Evolutionary conservation across 2,113 vertebrate species (phyloP).

Genomic region (Chinchilla lanigera): DNA sequence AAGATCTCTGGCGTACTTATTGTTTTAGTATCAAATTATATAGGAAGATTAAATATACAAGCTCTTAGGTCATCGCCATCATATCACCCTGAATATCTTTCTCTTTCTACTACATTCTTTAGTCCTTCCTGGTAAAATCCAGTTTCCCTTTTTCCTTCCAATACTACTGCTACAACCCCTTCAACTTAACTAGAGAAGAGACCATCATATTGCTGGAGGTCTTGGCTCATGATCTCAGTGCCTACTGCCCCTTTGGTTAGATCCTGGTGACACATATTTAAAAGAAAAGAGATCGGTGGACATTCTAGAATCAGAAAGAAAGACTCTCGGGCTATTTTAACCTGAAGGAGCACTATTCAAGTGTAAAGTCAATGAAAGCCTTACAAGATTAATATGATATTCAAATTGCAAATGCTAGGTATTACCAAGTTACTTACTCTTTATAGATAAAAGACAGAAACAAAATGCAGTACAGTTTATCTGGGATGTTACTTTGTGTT

Average conservation of each 20-base stretch:
- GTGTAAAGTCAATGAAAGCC: neutral
- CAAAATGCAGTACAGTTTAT: constrained; percentile 24
- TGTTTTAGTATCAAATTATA: neutral
- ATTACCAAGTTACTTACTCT: neutral
- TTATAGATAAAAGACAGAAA: constrained; percentile 33
- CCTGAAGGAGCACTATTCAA: neutral
- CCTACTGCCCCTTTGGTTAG: neutral
- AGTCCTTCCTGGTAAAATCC: neutral
- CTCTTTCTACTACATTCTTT: neutral
- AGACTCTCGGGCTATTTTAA: neutral
- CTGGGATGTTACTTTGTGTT: neutral
- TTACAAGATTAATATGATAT: constrained; percentile 41
- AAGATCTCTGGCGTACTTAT: neutral
- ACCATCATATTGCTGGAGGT: neutral
- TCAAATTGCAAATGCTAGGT: constrained; percentile 4
- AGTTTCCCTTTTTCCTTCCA: neutral
- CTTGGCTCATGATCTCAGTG: neutral
- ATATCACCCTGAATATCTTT: neutral
- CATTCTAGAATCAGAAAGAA: neutral
- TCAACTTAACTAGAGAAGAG: neutral
- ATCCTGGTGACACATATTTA: neutral
- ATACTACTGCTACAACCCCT: neutral
- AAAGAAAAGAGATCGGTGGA: neutral
- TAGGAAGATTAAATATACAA: neutral
- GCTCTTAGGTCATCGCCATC: neutral